A percentile compares a stretch with the other conserved stretches of the same genome.
phyloP scores from a whole-genome alignment of 2,113 vertebrate species.

The Etheostoma cragini region DNA sequence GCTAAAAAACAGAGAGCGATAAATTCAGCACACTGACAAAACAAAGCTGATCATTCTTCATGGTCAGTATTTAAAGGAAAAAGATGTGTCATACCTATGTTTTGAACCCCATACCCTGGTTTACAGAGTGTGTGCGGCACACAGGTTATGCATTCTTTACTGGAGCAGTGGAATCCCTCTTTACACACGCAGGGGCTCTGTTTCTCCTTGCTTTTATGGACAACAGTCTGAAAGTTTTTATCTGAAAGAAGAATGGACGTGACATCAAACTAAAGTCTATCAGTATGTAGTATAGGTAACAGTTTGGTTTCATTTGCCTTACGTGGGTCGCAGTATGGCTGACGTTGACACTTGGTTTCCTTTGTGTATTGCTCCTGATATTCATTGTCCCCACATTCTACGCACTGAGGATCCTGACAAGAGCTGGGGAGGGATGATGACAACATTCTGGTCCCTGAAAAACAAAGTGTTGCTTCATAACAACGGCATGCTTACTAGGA shows the following conservation, averaged over 20 bases:
- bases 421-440: fast-evolving
- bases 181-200: constrained; percentile 53
- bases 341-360: neutral
- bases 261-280: neutral
- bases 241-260: constrained; percentile 64
- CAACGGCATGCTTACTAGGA: too few species aligned
- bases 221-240: constrained; percentile 29
- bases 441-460: constrained; percentile 60
- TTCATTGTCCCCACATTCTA: constrained; percentile 20
- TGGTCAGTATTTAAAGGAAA: too few species aligned
- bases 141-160: constrained; percentile 49
- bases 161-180: constrained; percentile 71
- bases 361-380: constrained; percentile 65
- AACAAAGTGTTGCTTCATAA: neutral
- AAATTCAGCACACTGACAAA: neutral
- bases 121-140: constrained; percentile 47
- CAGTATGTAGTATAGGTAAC: neutral
- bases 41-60: neutral
- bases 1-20: constrained; percentile 50
- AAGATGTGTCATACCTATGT: constrained; percentile 50
- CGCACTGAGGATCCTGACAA: constrained; percentile 63
- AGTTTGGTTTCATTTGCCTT: constrained; percentile 35
- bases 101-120: constrained; percentile 25
- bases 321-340: constrained; percentile 81
- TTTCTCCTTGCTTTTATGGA: fast-evolving